Conservation (phyloP, 2,113 vertebrate species). For the Pseudopipra pipra region DNA sequence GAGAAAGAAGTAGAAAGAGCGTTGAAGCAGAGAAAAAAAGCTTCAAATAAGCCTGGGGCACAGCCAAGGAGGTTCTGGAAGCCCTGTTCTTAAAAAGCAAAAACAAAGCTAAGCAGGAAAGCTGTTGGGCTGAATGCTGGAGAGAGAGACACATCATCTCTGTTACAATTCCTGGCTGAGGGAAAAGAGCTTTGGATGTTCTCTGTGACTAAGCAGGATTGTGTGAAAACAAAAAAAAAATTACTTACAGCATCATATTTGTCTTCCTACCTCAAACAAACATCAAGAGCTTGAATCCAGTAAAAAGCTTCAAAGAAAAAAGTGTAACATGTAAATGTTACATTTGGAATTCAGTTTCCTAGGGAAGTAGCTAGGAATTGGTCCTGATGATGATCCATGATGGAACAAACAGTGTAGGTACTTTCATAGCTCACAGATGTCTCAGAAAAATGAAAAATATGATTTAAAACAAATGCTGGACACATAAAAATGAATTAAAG, state of each 20-base stretch:
- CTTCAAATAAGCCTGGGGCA: background rate
- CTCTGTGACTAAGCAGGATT: background rate
- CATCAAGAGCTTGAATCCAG: background rate
- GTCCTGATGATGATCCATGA: background rate
- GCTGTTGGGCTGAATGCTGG: background rate
- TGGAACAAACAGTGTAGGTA: background rate
- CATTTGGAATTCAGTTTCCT: background rate
- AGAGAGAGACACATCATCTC: background rate
- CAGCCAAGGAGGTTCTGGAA: background rate
- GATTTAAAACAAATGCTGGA: slow-evolving; percentile 32
- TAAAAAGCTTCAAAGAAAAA: background rate
- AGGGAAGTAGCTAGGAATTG: background rate
- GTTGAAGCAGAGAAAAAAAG: background rate
- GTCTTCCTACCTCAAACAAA: background rate
- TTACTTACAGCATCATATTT: accelerated
- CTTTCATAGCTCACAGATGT: background rate
- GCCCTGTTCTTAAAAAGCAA: background rate
- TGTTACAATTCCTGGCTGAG: background rate
- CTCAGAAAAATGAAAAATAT: slow-evolving; percentile 13
- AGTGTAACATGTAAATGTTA: background rate
- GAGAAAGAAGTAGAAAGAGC: background rate
- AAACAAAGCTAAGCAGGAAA: background rate
- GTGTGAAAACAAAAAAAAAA: background rate
- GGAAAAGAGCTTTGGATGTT: background rate
- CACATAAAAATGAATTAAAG: slow-evolving; percentile 37